These are phyloP conservation scores for Pantherophis guttatus DNA, from an alignment of 2,113 vertebrate species.

Conservation along the genomic window DNA sequence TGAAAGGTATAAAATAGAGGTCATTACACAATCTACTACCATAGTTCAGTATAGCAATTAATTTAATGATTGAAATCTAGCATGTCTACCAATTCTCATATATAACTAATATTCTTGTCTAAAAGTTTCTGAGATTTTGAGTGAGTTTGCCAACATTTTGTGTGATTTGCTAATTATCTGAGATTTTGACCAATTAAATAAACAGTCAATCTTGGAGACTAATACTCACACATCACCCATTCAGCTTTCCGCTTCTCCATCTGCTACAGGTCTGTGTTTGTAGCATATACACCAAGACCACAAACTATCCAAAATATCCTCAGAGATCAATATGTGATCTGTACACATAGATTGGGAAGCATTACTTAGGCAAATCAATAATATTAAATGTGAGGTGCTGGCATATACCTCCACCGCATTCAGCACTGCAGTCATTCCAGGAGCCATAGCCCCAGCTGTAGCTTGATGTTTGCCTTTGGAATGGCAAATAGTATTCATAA, in stretches of 20 bases:
- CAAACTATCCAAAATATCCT: background rate
- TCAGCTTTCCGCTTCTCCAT: background rate
- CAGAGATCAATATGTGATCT: background rate
- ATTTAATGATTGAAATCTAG: background rate
- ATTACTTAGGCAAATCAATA: background rate
- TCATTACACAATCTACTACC: background rate
- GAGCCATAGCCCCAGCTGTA: constrained; percentile 91
- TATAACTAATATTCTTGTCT: background rate
- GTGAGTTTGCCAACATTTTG: background rate
- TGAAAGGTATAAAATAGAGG: background rate
- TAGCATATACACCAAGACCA: background rate
- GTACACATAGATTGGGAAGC: background rate
- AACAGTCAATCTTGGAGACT: background rate
- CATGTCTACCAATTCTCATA: background rate
- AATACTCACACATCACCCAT: background rate
- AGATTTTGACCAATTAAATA: background rate
- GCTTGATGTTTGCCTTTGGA: constrained; percentile 55
- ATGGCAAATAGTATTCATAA: constrained; percentile 85
- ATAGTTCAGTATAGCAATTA: background rate
- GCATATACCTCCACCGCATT: constrained; percentile 86
- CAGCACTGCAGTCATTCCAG: constrained; percentile 85
- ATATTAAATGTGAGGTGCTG: too few species aligned
- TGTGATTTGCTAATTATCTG: background rate
- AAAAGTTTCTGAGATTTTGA: background rate
- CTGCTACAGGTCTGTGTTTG: background rate